Evolutionary conservation across 1,140 invertebrate species (phyloP), one percentile per base, ranked within the genome.

Genomic region (silkworm (Bombyx mori)): DNA sequence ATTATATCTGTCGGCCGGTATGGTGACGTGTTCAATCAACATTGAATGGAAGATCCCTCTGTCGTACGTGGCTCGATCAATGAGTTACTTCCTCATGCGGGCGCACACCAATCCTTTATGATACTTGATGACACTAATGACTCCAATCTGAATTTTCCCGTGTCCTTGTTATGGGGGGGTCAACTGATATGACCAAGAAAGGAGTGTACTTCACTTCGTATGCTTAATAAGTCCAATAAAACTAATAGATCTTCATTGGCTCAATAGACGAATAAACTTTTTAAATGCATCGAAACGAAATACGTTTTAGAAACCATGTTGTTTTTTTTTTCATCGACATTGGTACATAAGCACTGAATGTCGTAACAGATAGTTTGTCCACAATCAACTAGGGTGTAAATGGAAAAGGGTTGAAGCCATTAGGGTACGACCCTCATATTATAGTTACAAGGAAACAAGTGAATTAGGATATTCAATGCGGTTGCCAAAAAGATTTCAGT

Each of bases 31-130:
- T 58, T 56, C 61, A 76, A 72, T 79, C 71, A 69, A 62, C 60
- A 57, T 69, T 63, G 60, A 60, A 68, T 68, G 56, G 68, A 65
- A 65, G 58, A 64, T 72, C 71, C 73, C 73, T 71, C 68, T 62
- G 62, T 67, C 63, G 73, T 67, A 69, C 66, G 68, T 71, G 70
- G 69, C 68, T 76, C 73, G 70, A 82, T 79, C 78, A 83, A 83
- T 78, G 77, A 82, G 66, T 65, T 57, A 76, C 80, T 82, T 86
- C 82, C 82, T 79, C 61, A 81, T 84, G 79, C 81, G 81, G 82
- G 82, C 70, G 65, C 62, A 61, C 73, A 74, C 66, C 63, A 68
- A 71, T 75, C 71, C 69, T 66, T 82, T 79, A 79, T 77, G 73
- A 75, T 47, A 76, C 60, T 71, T 77, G 77, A 82, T 75, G 80